Conservation (phyloP, 1,140 invertebrate species). For the Lasioglossum albipes region DNA sequence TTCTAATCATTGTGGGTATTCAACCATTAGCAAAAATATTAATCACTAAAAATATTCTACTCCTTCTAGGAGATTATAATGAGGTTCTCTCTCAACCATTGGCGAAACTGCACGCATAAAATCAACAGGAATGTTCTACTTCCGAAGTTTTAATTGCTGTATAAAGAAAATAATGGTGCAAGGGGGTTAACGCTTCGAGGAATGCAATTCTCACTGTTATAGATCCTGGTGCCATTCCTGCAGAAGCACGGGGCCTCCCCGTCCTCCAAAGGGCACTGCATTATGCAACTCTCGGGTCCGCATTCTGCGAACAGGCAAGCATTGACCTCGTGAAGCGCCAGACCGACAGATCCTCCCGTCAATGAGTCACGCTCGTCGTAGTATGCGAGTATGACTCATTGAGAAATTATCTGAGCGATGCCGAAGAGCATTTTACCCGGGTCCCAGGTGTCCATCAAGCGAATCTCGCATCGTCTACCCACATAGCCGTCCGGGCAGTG, state of each 20-base stretch:
- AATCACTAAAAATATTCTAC: too few relatives aligned
- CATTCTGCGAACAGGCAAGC: slow-evolving; percentile 61
- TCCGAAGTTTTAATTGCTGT: too few relatives aligned
- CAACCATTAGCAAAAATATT: too few relatives aligned
- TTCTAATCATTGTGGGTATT: too few relatives aligned
- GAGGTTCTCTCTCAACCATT: too few relatives aligned
- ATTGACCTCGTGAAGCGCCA: background rate
- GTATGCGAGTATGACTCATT: slow-evolving; percentile 23
- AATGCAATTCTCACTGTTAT: slow-evolving; percentile 48
- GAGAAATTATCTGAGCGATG: slow-evolving; percentile 1
- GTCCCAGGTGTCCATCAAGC: slow-evolving; percentile 76
- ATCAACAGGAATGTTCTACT: too few relatives aligned
- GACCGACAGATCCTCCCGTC: background rate
- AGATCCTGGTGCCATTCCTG: slow-evolving; percentile 59
- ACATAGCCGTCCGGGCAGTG: slow-evolving; percentile 84
- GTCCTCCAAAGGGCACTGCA: slow-evolving; percentile 66
- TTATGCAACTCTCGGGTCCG: slow-evolving; percentile 61
- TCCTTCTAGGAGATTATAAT: too few relatives aligned
- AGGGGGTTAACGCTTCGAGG: too few relatives aligned
- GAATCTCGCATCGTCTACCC: slow-evolving; percentile 85
- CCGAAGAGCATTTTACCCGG: slow-evolving; percentile 51
- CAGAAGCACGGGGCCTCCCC: slow-evolving; percentile 63
- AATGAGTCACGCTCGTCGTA: slow-evolving; percentile 6
- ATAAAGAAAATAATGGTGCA: too few relatives aligned
- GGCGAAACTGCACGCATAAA: too few relatives aligned